phyloP scores from a whole-genome alignment of 1,140 invertebrate genomes.

The Hycleus cichorii region DNA sequence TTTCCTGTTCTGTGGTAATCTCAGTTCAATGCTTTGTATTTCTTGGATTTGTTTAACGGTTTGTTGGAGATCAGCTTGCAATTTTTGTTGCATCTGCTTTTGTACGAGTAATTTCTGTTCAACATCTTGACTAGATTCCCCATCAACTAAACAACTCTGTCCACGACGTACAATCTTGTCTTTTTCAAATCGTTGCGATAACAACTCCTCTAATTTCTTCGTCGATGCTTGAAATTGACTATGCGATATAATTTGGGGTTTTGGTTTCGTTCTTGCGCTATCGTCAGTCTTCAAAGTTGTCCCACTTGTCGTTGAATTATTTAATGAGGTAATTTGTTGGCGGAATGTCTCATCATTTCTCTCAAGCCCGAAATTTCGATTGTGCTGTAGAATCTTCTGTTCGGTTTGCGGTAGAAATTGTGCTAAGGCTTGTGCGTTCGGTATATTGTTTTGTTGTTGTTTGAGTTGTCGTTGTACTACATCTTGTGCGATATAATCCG shows the following conservation, averaged over 20 bases:
- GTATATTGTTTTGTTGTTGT: conserved; percentile 19
- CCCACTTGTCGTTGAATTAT: conserved; percentile 12
- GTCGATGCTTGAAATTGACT: conserved; percentile 39
- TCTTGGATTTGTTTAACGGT: conserved; percentile 42
- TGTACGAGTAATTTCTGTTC: conserved; percentile 38
- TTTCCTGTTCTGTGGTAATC: conserved; percentile 39
- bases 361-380: conserved; percentile 7
- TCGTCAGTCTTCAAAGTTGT: conserved; percentile 27
- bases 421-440: conserved; percentile 36
- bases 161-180: conserved; percentile 29
- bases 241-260: conserved; percentile 31
- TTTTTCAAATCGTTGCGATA: conserved; percentile 37
- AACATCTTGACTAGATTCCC: conserved; percentile 27
- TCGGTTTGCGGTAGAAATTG: conserved; percentile 35
- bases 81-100: conserved; percentile 40
- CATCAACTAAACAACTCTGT: conserved; percentile 21
- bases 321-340: conserved; percentile 25
- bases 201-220: conserved; percentile 39
- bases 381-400: conserved; percentile 28
- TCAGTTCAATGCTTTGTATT: conserved; percentile 39
- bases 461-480: conserved; percentile 14
- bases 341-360: conserved; percentile 14
- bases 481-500: conserved; percentile 26
- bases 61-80: conserved; percentile 41
- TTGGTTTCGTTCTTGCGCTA: conserved; percentile 17